Conservation (phyloP, 1,140 invertebrate genomes). For the Mamestra configurata region DNA sequence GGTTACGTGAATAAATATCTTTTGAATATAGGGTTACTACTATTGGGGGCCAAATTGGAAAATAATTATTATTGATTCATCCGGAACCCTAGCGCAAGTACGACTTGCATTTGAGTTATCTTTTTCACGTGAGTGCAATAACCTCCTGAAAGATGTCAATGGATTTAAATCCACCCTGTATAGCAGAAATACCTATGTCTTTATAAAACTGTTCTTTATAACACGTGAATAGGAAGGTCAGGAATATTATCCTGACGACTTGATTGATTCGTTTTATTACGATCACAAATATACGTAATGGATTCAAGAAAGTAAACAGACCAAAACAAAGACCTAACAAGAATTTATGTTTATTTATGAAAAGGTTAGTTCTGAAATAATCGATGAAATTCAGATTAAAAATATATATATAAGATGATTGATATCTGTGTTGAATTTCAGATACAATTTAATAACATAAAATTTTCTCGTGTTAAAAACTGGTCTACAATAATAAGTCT, state of each 20-base stretch:
- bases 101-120: too few species aligned
- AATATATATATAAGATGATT: constrained; percentile 1
- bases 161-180: background rate
- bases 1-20: too few species aligned
- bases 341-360: background rate
- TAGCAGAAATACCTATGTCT: background rate
- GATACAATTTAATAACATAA: constrained; percentile 11
- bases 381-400: background rate
- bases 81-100: too few species aligned
- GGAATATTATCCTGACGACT: constrained; percentile 4
- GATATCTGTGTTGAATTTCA: background rate
- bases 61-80: too few species aligned
- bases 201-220: background rate
- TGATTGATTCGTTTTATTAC: constrained; percentile 35
- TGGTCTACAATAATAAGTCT: constrained; percentile 21
- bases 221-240: background rate
- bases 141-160: too few species aligned
- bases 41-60: too few species aligned
- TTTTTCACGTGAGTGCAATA: too few species aligned
- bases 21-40: too few species aligned
- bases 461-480: background rate
- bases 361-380: background rate
- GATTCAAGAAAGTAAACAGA: constrained; percentile 20
- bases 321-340: background rate
- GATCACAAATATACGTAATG: constrained; percentile 23